phyloP scores from a whole-genome alignment of 2,797 vertebrate species.

The Sebastiscus tertius region DNA sequence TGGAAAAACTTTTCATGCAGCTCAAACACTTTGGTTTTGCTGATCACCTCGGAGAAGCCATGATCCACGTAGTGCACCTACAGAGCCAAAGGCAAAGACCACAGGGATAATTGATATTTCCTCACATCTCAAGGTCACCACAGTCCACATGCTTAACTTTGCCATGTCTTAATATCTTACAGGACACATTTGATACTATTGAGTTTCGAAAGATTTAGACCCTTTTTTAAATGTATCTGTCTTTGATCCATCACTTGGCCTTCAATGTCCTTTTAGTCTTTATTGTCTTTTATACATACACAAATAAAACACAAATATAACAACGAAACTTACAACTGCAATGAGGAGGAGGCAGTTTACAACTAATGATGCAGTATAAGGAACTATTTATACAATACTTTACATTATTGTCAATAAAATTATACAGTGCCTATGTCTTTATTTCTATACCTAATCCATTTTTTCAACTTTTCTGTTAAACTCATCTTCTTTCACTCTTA shows the following conservation, averaged over 20 bases:
- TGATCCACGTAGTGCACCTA: constrained; percentile 96
- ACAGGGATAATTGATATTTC: not conserved
- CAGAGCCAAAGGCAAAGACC: constrained; percentile 8
- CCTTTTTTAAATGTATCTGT: not conserved
- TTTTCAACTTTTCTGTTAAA: too few species aligned
- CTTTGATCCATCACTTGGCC: not conserved
- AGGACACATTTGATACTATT: not conserved
- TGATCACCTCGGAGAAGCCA: constrained; percentile 91
- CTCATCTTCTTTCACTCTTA: too few species aligned
- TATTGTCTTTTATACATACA: too few species aligned
- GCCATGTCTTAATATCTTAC: not conserved
- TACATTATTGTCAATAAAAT: too few species aligned
- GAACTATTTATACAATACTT: too few species aligned
- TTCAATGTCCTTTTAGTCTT: not conserved
- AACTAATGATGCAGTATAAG: too few species aligned
- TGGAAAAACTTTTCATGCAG: constrained; percentile 88
- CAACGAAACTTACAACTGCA: too few species aligned
- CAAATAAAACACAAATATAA: too few species aligned
- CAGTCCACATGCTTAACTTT: not conserved
- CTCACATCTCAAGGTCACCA: not conserved
- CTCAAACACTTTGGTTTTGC: constrained; percentile 87
- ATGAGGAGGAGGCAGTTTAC: too few species aligned
- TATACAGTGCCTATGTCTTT: too few species aligned
- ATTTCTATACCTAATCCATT: too few species aligned
- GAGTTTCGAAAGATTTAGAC: not conserved